Base-by-base conservation (phyloP, 1,140 invertebrate genomes). In the Dendroctonus valens region DNA sequence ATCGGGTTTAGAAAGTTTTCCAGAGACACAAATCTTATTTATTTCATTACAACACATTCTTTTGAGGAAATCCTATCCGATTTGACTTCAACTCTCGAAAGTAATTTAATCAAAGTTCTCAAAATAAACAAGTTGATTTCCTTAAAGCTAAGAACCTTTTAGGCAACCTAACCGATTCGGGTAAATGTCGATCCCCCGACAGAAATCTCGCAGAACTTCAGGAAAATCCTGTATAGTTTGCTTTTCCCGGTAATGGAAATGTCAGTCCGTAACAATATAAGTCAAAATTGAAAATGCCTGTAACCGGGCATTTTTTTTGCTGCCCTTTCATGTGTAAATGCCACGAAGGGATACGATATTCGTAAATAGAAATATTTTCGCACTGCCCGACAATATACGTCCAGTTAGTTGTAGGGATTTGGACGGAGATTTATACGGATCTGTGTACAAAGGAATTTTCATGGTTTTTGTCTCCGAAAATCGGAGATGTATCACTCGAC, bases 291-390 rank as follows among this genome's bases (percentile, higher is more conserved):
- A 57, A 65, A 65, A 65, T 57, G 62, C 44, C 53, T 57, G 44
- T 53, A 49, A 48, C 51, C 14, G 41, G 39, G 44, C 26, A 26
- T 39, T 55, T 59, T 64, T 64, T 46, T 59, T 59, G 9, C 37
- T 12, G 44, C 44, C 9, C 42, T 65, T 65, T 65, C 54, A 65
- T 65, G 62, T 65, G 62, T 37, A 65, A 65, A 65, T 65, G 44
- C 37, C 54, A 46, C 14, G 54, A 57, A 57, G 62, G 62, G 53
- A 57, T 46, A 62, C 53, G 26, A 26, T 58, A 46, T 55, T 57
- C 39, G 42, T 57, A 65, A 65, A 65, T 65, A 65, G 62, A 57
- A 65, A 65, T 49, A 65, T 65, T 65, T 65, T 48, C 51, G 48
- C 51, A 40, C 60, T 55, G 60, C 42, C 51, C 48, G 39, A 50